Evolutionary conservation across 2,888 invertebrate genomes (phyloP).

Genomic region (Tetragonula carbonaria): DNA sequence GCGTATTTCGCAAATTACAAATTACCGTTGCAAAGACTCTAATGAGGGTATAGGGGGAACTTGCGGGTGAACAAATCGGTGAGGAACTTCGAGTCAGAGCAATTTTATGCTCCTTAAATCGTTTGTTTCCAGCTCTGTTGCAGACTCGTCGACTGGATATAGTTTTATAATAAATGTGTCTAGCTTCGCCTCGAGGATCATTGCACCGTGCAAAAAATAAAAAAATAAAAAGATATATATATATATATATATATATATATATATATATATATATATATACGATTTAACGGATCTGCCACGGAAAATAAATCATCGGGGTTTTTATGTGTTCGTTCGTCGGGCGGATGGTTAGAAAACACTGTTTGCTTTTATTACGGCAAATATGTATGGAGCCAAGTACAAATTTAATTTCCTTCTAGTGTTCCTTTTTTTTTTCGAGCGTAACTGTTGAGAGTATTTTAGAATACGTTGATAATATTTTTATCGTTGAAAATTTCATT

Average conservation of each 20-base stretch:
- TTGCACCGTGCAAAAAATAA: neutral
- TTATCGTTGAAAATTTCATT: no score
- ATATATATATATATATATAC: no score
- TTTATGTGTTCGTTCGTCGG: slow-evolving; percentile 9
- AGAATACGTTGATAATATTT: no score
- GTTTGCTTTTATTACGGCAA: slow-evolving; percentile 9
- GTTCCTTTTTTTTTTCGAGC: neutral
- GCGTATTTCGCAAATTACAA: slow-evolving; percentile 41
- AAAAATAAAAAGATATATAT: neutral
- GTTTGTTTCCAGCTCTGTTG: slow-evolving; percentile 19
- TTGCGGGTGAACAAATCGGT: slow-evolving; percentile 5
- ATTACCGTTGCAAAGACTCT: slow-evolving; percentile 17
- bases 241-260: no score
- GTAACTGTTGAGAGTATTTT: no score
- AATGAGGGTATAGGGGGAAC: neutral
- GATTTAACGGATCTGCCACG: slow-evolving; percentile 6
- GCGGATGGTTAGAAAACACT: slow-evolving; percentile 6
- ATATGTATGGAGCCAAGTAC: neutral
- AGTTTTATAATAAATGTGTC: slow-evolving; percentile 31
- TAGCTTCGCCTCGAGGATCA: slow-evolving; percentile 12
- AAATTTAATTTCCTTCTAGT: neutral
- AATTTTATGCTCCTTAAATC: slow-evolving; percentile 52
- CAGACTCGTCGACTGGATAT: slow-evolving; percentile 24
- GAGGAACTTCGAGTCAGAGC: slow-evolving; percentile 37
- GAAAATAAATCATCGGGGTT: slow-evolving; percentile 21